These are phyloP conservation scores for Isotomurus palustris DNA, from an alignment of 2,888 invertebrate species.

Conservation along the genomic window DNA sequence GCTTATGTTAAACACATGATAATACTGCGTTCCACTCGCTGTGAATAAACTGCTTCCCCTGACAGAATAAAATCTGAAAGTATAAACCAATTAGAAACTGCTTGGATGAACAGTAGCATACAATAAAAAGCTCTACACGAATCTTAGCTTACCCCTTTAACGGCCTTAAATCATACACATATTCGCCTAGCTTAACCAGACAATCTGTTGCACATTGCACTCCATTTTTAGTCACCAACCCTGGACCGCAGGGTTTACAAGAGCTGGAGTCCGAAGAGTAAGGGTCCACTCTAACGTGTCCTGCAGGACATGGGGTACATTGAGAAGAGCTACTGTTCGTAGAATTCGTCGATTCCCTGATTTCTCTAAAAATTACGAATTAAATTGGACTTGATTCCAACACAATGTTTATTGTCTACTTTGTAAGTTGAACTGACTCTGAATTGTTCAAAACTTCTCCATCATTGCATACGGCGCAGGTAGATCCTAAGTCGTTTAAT, in stretches of 20 bases:
- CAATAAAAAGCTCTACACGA: too few species aligned
- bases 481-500: constrained; percentile 13
- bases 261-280: constrained; percentile 50
- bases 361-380: too few species aligned
- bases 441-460: too few species aligned
- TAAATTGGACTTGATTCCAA: too few species aligned
- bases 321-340: constrained; percentile 30
- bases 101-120: too few species aligned
- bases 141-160: constrained; percentile 51
- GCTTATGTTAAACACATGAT: constrained; percentile 53
- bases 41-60: constrained; percentile 51
- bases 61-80: constrained; percentile 49
- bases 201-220: constrained; percentile 53
- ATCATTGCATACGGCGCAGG: constrained; percentile 37
- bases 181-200: constrained; percentile 48
- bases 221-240: constrained; percentile 51
- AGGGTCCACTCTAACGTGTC: constrained; percentile 49
- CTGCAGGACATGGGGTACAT: constrained; percentile 53
- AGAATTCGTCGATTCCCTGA: too few species aligned
- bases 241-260: constrained; percentile 54
- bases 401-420: too few species aligned
- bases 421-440: too few species aligned
- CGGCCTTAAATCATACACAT: constrained; percentile 48
- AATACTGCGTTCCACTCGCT: constrained; percentile 56
- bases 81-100: too few species aligned